Evolutionary conservation across 1,140 invertebrate species (phyloP), one percentile per base, ranked within the genome.

Genomic region (Halyomorpha halys): DNA sequence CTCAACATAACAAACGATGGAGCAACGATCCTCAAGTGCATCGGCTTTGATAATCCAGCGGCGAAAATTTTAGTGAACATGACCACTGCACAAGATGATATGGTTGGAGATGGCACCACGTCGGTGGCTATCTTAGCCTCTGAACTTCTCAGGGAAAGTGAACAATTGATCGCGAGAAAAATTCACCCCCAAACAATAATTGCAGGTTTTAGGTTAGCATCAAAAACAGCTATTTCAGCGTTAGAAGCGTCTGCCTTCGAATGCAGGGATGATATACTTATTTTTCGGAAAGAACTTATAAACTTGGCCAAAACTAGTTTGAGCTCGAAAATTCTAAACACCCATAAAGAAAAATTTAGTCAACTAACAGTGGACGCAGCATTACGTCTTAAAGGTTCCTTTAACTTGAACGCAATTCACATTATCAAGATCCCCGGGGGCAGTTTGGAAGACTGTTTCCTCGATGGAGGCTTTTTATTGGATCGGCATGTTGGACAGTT

Each of bases 121-220:
- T 61, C 59, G n/a, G 59, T 61, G 1, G 25, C 34, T 15, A 30
- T 53, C 8, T 19, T 64, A 44, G 84, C 85, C 49, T 78, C 82
- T 68, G 85, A 87, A 75, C 70, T 86, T 0, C 70, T 86, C 3
- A 80, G 80, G 70, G 85, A 86, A 74, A 83, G 84, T 5, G 84
- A 86, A 71, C 74, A 77, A 49, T 72, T 87, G 53, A 75, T 86
- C 27, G 68, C 73, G 4, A 76, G 80, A 72, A 82, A 81, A 70
- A 76, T 86, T 61, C 84, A 86, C 72, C 84, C 84, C 45, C 84
- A 86, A 74, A 85, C 82, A 0, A 83, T 87, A 54, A 80, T 86
- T 67, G 66, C 78, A 62, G 84, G 84, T 11, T 86, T 82, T 78
- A 75, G 85, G 63, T 77, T 79, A 66, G 82, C 85, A 30, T 75